A percentile compares a stretch with the other conserved stretches of the same genome.
Conservation (phyloP, 2,888 invertebrate species). For the Elmis aenea region DNA sequence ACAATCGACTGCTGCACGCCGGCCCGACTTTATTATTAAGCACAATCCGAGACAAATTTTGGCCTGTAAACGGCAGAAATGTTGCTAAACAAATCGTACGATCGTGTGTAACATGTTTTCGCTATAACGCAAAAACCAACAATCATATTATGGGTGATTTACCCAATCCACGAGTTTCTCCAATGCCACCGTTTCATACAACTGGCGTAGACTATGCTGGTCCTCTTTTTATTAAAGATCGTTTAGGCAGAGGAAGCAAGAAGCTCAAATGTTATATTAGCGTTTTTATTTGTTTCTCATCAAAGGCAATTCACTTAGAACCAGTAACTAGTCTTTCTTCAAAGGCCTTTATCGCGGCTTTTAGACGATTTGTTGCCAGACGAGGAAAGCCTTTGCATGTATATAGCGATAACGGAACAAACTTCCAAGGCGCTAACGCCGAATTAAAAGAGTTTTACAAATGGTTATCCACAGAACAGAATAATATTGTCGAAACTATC, state of each 20-base stretch:
- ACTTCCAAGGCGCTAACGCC: slow-evolving; percentile 21
- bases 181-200: too few relatives aligned
- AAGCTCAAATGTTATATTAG: slow-evolving; percentile 19
- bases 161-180: too few relatives aligned
- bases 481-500: neutral
- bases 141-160: too few relatives aligned
- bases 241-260: slow-evolving; percentile 17
- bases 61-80: too few relatives aligned
- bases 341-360: slow-evolving; percentile 23
- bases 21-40: too few relatives aligned
- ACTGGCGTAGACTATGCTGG: slow-evolving; percentile 27
- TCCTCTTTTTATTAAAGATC: slow-evolving; percentile 20
- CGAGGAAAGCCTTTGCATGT: slow-evolving; percentile 24
- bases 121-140: too few relatives aligned
- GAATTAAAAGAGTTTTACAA: slow-evolving; percentile 7
- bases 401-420: slow-evolving; percentile 11
- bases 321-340: slow-evolving; percentile 24
- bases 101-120: too few relatives aligned
- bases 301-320: slow-evolving; percentile 30
- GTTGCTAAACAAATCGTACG: too few relatives aligned
- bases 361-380: slow-evolving; percentile 25
- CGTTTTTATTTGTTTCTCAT: slow-evolving; percentile 25
- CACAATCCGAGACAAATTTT: too few relatives aligned
- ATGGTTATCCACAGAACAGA: neutral
- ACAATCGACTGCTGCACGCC: too few relatives aligned